Conservation (phyloP, 2,888 invertebrate species). For the Mesorhabditis spiculigera region DNA sequence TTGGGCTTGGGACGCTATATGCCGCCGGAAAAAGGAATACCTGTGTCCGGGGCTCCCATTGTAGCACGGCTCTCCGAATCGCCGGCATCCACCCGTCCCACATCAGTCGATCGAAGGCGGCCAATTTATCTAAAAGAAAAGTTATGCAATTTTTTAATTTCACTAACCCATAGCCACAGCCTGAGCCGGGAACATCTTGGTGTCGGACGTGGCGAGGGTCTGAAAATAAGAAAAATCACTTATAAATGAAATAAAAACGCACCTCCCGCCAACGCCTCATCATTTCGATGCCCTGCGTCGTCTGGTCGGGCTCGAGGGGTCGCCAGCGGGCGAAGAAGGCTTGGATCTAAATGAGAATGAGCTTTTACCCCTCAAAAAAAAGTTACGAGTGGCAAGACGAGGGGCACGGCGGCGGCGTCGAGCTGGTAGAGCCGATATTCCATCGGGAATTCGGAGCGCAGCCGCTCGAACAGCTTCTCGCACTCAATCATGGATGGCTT, state of each 20-base stretch:
- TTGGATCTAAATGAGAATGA: conserved; percentile 65
- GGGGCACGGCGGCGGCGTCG: conserved; percentile 77
- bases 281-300: conserved; percentile 59
- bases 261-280: conserved; percentile 53
- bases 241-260: conserved; percentile 10
- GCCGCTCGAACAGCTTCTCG: conserved; percentile 66
- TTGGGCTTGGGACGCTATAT: no score
- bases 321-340: conserved; percentile 76
- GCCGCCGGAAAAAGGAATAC: conserved; percentile 11
- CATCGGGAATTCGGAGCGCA: conserved; percentile 67
- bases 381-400: conserved; percentile 74
- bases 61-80: conserved; percentile 61
- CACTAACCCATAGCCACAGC: background rate
- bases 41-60: conserved; percentile 75
- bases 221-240: background rate
- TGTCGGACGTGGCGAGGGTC: background rate
- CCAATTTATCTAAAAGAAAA: conserved; percentile 52
- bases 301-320: conserved; percentile 75
- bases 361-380: background rate
- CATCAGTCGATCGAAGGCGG: conserved; percentile 77
- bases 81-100: conserved; percentile 89
- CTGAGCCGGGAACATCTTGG: conserved; percentile 4
- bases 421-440: conserved; percentile 79
- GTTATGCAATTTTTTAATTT: background rate
- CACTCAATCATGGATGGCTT: conserved; percentile 66